Evolutionary conservation across 1,140 invertebrate species (phyloP).

Genomic region (Battus philenor): DNA sequence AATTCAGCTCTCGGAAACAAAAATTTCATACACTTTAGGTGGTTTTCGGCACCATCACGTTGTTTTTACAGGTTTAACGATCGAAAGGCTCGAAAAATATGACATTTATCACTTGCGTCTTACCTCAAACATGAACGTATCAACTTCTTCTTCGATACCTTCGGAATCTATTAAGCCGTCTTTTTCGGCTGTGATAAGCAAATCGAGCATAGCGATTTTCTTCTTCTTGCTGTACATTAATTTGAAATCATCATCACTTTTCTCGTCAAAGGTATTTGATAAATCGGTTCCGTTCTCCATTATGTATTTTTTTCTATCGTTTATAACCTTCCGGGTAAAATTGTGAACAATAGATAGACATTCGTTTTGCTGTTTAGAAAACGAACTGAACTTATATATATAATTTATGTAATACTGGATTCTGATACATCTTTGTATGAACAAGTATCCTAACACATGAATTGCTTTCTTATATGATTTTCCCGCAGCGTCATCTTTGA

Average conservation of each 20-base stretch:
- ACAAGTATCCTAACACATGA: conserved; percentile 41
- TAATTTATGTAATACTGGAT: conserved; percentile 39
- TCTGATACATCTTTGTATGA: conserved; percentile 46
- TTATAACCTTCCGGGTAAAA: conserved; percentile 23
- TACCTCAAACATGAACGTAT: conserved; percentile 87
- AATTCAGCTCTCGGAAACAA: no score
- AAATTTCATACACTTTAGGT: no score
- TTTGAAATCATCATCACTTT: conserved; percentile 19
- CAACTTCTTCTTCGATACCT: conserved; percentile 81
- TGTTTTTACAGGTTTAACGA: no score
- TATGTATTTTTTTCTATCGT: conserved; percentile 16
- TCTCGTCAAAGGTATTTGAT: neutral
- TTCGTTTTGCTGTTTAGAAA: conserved; percentile 27
- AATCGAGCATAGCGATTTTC: conserved; percentile 87
- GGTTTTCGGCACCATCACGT: no score
- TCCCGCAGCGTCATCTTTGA: conserved; percentile 35
- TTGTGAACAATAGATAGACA: conserved; percentile 30
- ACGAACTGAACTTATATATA: conserved; percentile 29
- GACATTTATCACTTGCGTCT: no score
- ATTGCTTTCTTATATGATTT: conserved; percentile 53
- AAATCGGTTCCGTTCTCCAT: conserved; percentile 14
- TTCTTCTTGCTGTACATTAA: conserved; percentile 56
- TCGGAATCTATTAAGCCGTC: conserved; percentile 69
- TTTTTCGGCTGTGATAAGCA: conserved; percentile 79
- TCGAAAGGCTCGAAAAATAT: no score